These are phyloP conservation scores for Tenthredo amoena DNA, from an alignment of 2,888 invertebrate species.

Conservation along the genomic window DNA sequence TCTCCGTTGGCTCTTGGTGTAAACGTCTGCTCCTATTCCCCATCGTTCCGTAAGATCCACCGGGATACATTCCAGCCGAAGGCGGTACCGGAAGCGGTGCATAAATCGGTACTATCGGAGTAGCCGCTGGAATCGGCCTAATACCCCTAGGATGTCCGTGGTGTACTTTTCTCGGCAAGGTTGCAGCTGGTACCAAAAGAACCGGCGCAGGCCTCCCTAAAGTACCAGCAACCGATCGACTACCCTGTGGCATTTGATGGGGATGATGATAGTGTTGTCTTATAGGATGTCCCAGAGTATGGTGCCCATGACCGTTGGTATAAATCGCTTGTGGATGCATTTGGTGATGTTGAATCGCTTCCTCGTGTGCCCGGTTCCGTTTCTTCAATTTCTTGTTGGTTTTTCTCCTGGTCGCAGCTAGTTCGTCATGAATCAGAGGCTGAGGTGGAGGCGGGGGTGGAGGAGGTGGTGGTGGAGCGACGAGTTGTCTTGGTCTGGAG, in stretches of 20 bases:
- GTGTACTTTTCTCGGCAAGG: conserved; percentile 76
- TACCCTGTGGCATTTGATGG: conserved; percentile 71
- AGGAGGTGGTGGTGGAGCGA: conserved; percentile 91
- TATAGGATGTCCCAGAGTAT: conserved; percentile 74
- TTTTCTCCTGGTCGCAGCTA: conserved; percentile 70
- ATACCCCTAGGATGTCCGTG: conserved; percentile 74
- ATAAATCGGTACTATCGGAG: conserved; percentile 79
- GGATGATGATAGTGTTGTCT: conserved; percentile 69
- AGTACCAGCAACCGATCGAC: conserved; percentile 73
- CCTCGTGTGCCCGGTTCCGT: conserved; percentile 71
- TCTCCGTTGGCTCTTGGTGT: conserved; percentile 64
- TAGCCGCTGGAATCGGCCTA: conserved; percentile 76
- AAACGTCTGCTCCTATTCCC: conserved; percentile 75
- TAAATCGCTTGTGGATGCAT: conserved; percentile 75
- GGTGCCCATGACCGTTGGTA: conserved; percentile 75
- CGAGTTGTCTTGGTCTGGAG: conserved; percentile 90
- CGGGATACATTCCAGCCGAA: conserved; percentile 81
- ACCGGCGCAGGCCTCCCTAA: conserved; percentile 75
- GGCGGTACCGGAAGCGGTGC: conserved; percentile 82
- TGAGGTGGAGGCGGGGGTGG: conserved; percentile 80
- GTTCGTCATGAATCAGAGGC: conserved; percentile 71
- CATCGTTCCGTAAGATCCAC: conserved; percentile 80
- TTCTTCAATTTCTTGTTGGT: conserved; percentile 73
- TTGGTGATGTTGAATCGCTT: conserved; percentile 70
- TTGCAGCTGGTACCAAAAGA: conserved; percentile 81